Conservation (phyloP, 2,113 vertebrate species). For the Heterotis niloticus region DNA sequence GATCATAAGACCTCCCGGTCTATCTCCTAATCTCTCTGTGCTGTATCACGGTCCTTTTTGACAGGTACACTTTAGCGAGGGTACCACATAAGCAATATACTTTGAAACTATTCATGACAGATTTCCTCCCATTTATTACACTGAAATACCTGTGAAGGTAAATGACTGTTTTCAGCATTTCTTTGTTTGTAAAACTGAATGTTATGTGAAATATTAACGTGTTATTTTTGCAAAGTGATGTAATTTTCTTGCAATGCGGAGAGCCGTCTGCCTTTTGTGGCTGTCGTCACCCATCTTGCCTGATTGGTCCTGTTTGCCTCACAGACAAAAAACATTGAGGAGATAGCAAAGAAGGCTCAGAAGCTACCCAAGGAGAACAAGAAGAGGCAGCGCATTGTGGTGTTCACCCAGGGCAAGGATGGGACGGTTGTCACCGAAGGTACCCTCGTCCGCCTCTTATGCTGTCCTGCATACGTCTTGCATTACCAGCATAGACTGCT, state of each 20-base stretch:
- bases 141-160: neutral
- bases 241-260: too few relatives aligned
- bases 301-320: slow-evolving; percentile 21
- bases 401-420: slow-evolving; percentile 90
- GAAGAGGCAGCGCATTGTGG: slow-evolving; percentile 79
- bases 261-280: neutral
- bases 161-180: too few relatives aligned
- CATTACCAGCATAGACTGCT: too few relatives aligned
- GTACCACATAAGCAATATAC: neutral
- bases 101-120: neutral
- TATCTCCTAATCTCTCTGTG: neutral
- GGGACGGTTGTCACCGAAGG: slow-evolving; percentile 78
- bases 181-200: too few relatives aligned
- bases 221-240: too few relatives aligned
- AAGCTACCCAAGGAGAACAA: slow-evolving; percentile 83
- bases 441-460: slow-evolving; percentile 56
- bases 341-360: slow-evolving; percentile 85
- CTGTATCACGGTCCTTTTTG: neutral
- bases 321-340: slow-evolving; percentile 87
- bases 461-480: too few relatives aligned
- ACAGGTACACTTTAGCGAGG: neutral
- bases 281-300: neutral
- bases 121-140: neutral
- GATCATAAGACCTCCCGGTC: too few relatives aligned
- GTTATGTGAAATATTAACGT: too few relatives aligned